Conservation (phyloP, 2,888 invertebrate species). For the Phasia obesa region DNA sequence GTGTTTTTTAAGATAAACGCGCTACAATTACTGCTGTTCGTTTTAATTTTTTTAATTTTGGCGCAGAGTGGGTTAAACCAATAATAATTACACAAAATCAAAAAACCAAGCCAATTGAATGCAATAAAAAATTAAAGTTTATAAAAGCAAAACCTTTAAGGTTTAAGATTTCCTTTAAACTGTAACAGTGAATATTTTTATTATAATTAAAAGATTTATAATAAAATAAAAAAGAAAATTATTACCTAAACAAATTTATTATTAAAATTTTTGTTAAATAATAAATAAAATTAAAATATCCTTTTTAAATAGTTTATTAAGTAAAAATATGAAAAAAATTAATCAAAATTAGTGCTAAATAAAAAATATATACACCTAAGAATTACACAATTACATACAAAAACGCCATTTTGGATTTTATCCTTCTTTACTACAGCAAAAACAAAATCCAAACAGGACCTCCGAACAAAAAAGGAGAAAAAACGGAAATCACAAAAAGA, state of each 20-base stretch:
- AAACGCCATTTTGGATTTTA: constrained; percentile 78
- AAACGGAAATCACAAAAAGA: constrained; percentile 45
- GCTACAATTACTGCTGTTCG: constrained; percentile 70
- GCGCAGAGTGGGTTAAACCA: constrained; percentile 66
- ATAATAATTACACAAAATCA: constrained; percentile 29
- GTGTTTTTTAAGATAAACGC: constrained; percentile 76
- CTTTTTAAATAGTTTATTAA: constrained; percentile 65
- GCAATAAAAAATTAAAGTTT: constrained; percentile 2
- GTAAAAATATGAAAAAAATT: constrained; percentile 59
- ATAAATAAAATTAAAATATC: constrained; percentile 63
- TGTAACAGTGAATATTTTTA: not conserved
- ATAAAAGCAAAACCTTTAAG: not conserved
- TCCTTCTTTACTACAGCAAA: constrained; percentile 65
- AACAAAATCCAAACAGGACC: constrained; percentile 72
- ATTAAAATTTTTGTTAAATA: constrained; percentile 14
- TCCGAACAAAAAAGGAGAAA: constrained; percentile 51
- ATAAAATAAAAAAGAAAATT: not conserved
- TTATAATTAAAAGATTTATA: not conserved
- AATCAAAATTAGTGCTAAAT: constrained; percentile 47
- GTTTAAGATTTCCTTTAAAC: constrained; percentile 2
- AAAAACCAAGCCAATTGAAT: constrained; percentile 40
- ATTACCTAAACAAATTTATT: constrained; percentile 6
- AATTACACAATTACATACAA: constrained; percentile 77
- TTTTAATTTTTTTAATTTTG: constrained; percentile 58
- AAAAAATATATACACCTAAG: constrained; percentile 55